Base-by-base conservation (phyloP, 2,113 vertebrate species). In the Tetrax tetrax region DNA sequence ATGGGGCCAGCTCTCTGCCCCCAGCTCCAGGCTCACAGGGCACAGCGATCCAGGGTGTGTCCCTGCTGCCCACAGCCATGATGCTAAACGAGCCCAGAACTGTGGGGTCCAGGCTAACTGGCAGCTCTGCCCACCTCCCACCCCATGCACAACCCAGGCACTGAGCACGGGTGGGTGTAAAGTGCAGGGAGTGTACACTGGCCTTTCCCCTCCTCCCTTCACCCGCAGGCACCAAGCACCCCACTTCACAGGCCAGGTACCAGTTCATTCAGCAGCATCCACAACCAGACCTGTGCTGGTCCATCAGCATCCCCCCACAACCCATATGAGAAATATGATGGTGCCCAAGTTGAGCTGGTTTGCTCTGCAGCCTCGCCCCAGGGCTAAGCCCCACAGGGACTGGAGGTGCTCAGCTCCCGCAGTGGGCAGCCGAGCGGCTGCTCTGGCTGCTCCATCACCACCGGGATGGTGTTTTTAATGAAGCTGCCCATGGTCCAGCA, bases 241-340 rank as follows among this genome's bases (percentile, higher is more conserved):
- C 56, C 1, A 16, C 37, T 53, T n/a, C 14, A 2, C 1, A 3
- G 12, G 6, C 22, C 6, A 29, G 31, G 28, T 38, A 38, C 37
- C 48, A 35, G 20, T 69, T 74, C 12, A 43, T 81, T 38, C 70
- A 37, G 70, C 83, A 95, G 29, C 33, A 8, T 5, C 35, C 10
- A 19, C 45, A 71, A 8, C 35, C 38, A 37, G 31, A 23, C 14
- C n/a, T 41, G 6, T 7, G 2, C 21, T 1, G 1, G 5, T 25
- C 8, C 28, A 21, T 21, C 53, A 87, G 47, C 65, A 82, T 8
- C 8, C 15, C 48, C 10, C 12, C 6, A 14, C 7, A 19, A 14
- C 5, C 15, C 60, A 25, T 1, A 0, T 3, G 17, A n/a, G 54
- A 37, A 37, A 21, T 24, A 5, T 53, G 74, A 2, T 4, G 27